These are phyloP conservation scores for Asobara japonica DNA, from an alignment of 1,140 invertebrate species.

Conservation along the genomic window DNA sequence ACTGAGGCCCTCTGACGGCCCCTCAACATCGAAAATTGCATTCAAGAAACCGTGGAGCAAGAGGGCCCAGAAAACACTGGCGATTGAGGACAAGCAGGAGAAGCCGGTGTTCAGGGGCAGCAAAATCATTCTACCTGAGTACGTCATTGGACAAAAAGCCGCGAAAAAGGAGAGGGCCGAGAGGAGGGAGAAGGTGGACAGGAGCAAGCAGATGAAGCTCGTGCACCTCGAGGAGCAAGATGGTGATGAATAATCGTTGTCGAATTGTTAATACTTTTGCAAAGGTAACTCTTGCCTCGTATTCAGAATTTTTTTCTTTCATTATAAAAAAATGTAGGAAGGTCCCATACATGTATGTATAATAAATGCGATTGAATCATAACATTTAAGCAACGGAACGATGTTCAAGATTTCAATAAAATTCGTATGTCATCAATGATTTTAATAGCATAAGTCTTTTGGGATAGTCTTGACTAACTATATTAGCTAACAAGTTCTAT, in stretches of 20 bases:
- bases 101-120: conserved; percentile 71
- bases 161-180: conserved; percentile 66
- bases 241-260: conserved; percentile 14
- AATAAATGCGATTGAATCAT: no score
- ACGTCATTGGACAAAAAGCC: conserved; percentile 76
- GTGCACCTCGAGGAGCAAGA: conserved; percentile 73
- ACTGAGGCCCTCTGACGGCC: conserved; percentile 50
- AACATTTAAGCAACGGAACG: no score
- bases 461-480: no score
- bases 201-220: conserved; percentile 65
- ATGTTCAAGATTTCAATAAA: no score
- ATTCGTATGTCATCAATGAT: no score
- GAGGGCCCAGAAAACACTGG: not conserved
- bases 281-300: no score
- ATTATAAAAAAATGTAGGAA: not conserved
- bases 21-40: conserved; percentile 41
- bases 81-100: conserved; percentile 53
- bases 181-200: conserved; percentile 50
- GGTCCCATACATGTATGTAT: no score
- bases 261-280: not conserved
- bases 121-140: conserved; percentile 82
- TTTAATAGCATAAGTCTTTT: no score
- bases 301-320: no score
- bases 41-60: conserved; percentile 44
- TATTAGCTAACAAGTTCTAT: no score